Evolutionary conservation across 2,888 invertebrate species (phyloP), one percentile per base, ranked within the genome.

Genomic region (Drosophila rellima): DNA sequence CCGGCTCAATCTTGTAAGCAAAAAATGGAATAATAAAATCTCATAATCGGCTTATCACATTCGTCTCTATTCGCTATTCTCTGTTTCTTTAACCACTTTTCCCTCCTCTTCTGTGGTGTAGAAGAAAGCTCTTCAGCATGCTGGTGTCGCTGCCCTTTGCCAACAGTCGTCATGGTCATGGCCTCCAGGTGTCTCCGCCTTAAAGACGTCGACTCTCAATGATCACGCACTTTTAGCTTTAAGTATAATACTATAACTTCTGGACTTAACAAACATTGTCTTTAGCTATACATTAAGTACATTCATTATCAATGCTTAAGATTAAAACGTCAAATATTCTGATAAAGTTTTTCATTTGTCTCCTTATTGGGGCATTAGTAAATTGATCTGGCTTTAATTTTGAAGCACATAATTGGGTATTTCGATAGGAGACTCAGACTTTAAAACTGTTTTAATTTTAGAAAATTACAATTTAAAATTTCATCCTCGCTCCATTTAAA

Each of bases 1-100:
- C 81, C 50, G 82, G 90, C 42, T 89, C 90, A 45, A 78, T 91
- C 69, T 80, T 90, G 91, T 91, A 86, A 91, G 91, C 73, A 47
- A 8, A 26, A 40, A 54, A 23, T 26, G 64, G 47, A 26, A 71
- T 74, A 65, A 72, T 50, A 55, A 70, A 23, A 26, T 18, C 37
- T 42, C 45, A 51, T 76, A 82, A 87, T 74, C 84, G 39, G 70
- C 78, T 88, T 78, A 83, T 74, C 57, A 54, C 40, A 50, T 62
- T 35, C 18, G 47, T 10, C 26, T 17, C 33, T 48, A n/a, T n/a
- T n/a, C n/a, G n/a, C 2, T 37, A 13, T 54, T 17, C 39, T 56
- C 45, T 62, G 47, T 40, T 13, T 60, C 15, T 29, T n/a, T 11
- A 5, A 6, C 26, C 18, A 35, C 23, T 8, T n/a, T n/a, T n/a